Base-by-base conservation (phyloP, 2,888 invertebrate genomes). In the Nomada goodeniana region DNA sequence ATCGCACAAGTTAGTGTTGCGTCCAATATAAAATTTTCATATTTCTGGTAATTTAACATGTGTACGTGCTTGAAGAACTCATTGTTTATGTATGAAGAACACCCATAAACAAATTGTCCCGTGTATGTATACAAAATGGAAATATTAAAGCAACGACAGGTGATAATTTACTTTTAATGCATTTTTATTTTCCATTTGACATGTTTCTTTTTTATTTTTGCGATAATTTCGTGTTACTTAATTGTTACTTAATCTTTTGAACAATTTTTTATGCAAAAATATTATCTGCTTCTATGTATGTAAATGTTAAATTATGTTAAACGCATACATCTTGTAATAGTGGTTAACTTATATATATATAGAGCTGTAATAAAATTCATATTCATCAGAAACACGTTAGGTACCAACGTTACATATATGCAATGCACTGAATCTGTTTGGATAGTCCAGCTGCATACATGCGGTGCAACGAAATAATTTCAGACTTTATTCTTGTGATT, bases 91-190 rank as follows among this genome's bases (percentile, higher is more conserved):
- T 65, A 42, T 59, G 60, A 68, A 52, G 10, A 15, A 63, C n/a
- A 55, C 55, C 57, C n/a, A 50, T 20, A n/a, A 53, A 23, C 13
- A 47, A 64, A 57, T 44, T 69, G 36, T 71, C 18, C 60, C 44
- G 15, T 52, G 44, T 53, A 60, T 68, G 47, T 72, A 15, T 63
- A n/a, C 82, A 87, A 64, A 57, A 91, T 91, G 91, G 91, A 91
- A 74, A 88, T 86, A 71, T 88, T 89, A 83, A 91, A 86, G 78
- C 80, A 82, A 82, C 88, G 86, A 71, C 90, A 91, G 82, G 89
- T 91, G 79, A 84, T 50, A 3, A 68, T 72, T 70, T 36, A 47
- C 44, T 29, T 71, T 57, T 20, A 47, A 15, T 10, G 10, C 59
- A 7, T 36, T n/a, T 55, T 29, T 7, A 23, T 26, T 52, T 9